Base-by-base conservation (phyloP, 2,113 vertebrate genomes). In the Scophthalmus maximus region DNA sequence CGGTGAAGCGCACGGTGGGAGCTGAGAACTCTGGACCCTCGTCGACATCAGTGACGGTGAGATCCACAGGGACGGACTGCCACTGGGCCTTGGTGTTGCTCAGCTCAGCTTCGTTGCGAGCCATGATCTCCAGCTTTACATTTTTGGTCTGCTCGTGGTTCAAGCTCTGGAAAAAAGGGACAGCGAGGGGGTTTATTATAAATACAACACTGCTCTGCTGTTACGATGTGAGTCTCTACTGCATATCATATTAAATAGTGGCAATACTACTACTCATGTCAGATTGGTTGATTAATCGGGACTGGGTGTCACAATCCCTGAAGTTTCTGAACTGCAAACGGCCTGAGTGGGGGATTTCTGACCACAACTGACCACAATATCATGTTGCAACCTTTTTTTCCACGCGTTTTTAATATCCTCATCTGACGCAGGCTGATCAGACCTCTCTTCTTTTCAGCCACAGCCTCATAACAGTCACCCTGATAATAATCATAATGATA, bases 21-120 rank as follows among this genome's bases (percentile, higher is more conserved):
- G 94, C 93, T 0, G 83, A 78, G 53, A 97, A 98, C 68, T 94
- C 91, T 0, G 96, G 97, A 0, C 96, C 96, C 81, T 98, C 96
- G 7, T 97, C 95, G 0, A 87, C 5, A 26, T 97, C 44, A 68
- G 36, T 53, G 22, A 98, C 85, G 0, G 76, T 62, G 22, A 98
- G 84, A 0, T 86, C 79, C 57, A 97, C 94, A 1, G 91, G 89
- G 57, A 92, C 49, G 6, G 93, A 92, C 12, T 74, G 57, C 93
- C 94, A 95, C 1, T 82, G 29, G 25, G 89, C 52, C 0, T 44
- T 72, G 36, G 82, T 87, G 57, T 92, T 87, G 6, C n/a, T 11
- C 18, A 98, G 94, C 0, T 92, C 86, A 0, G 84, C 94, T 83
- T 95, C 90, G 0, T 98, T 98, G 14, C 88, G 85, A 0, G 94